phyloP scores from a whole-genome alignment of 2,797 vertebrate genomes.

The Craterocephalus amniculus region DNA sequence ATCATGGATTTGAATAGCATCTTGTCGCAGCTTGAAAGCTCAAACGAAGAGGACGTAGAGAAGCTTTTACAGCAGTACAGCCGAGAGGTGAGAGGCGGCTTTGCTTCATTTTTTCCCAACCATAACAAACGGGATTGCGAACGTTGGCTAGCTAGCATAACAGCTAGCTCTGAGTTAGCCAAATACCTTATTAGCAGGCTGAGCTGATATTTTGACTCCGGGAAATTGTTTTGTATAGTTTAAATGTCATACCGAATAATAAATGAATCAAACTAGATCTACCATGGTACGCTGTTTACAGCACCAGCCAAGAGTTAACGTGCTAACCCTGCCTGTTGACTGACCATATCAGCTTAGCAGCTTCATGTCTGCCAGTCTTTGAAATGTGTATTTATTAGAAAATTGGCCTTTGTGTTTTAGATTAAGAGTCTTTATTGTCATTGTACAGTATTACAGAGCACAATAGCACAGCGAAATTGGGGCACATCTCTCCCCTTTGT shows the following conservation, averaged over 20 bases:
- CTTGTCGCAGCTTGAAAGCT: constrained; percentile 81
- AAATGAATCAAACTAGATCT: neutral
- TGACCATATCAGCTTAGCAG: neutral
- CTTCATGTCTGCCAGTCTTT: neutral
- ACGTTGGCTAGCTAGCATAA: constrained; percentile 35
- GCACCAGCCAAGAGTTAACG: neutral
- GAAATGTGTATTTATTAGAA: neutral
- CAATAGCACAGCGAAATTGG: no score
- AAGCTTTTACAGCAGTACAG: constrained; percentile 86
- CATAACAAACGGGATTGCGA: constrained; percentile 68
- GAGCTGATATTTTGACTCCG: neutral
- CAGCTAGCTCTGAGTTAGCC: constrained; percentile 26
- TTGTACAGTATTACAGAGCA: no score
- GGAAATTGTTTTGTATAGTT: neutral
- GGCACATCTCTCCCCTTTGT: no score
- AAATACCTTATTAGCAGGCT: neutral
- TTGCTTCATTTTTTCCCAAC: constrained; percentile 28
- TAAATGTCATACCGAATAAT: fast-evolving
- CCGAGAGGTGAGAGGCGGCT: constrained; percentile 84
- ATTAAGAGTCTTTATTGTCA: no score
- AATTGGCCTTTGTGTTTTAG: neutral
- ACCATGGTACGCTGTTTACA: neutral
- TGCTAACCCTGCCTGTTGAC: constrained; percentile 36
- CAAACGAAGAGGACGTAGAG: constrained; percentile 80
- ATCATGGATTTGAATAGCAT: constrained; percentile 82